Base-by-base conservation (phyloP, 2,888 invertebrate species). In the Crocallis elinguaria region DNA sequence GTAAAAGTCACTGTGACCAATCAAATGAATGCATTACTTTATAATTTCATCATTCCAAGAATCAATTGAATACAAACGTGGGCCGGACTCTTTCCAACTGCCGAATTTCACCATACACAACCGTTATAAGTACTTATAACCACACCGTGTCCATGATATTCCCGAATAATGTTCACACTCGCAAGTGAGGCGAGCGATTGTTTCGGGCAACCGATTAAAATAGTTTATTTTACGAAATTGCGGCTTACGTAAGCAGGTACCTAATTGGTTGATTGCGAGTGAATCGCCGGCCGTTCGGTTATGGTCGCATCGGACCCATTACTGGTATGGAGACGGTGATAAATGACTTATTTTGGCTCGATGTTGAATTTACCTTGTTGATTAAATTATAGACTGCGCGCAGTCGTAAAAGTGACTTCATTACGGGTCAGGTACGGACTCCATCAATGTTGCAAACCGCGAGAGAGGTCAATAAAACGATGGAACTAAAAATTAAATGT, bases 1-100 rank as follows among this genome's bases (percentile, higher is more conserved):
- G 27, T 39, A 64, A 73, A 72, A 65, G 63, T 59, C 45, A 53
- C 64, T 55, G 61, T 60, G 58, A 61, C 69, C 67, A 75, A 80
- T 80, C 73, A 77, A 72, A 80, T 66, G 69, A 57, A 50, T 60
- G 53, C 67, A 71, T 72, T 70, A 65, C 68, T 71, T 74, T 74
- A 74, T 77, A 78, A 79, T 80, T 81, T 76, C 69, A 73, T 81
- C 75, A 76, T 86, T 86, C 86, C 64, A 37, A 71, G 85, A 86
- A 86, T 82, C 84, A 84, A 84, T 83, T 74, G 71, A 50, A 46
- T 25, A 62, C 60, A 63, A 33, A 35, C 53, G 67, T 66, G 75
- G 73, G 77, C 73, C 75, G 79, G 68, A 70, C 71, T 72, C 60
- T 67, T 72, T 70, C 73, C 42, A 73, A 71, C 75, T 69, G 55